Conservation (phyloP, 2,797 vertebrate species). For the Sebastes umbrosus region DNA sequence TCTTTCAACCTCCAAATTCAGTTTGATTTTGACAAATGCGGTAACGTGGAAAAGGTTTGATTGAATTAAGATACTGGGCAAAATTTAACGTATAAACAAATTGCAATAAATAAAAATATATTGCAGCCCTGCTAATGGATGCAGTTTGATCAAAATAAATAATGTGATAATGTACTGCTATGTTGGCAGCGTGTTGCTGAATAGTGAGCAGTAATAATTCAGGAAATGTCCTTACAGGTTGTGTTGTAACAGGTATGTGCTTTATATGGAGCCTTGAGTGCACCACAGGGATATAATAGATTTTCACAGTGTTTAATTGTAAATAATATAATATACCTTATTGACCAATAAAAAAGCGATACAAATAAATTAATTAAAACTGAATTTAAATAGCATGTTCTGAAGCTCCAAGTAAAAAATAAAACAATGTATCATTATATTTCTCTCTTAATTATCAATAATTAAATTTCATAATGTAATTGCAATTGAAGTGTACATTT, state of each 20-base stretch:
- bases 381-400: too few relatives aligned
- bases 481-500: background rate
- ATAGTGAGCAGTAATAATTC: background rate
- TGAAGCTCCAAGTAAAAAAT: too few relatives aligned
- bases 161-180: background rate
- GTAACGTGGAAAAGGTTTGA: background rate
- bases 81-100: background rate
- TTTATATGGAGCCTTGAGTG: background rate
- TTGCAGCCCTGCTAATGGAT: background rate
- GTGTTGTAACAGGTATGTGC: background rate
- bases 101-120: background rate
- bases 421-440: too few relatives aligned
- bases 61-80: accelerated
- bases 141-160: background rate
- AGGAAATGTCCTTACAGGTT: too few relatives aligned
- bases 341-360: too few relatives aligned
- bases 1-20: background rate
- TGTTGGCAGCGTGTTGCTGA: background rate
- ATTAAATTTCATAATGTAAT: background rate
- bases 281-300: background rate
- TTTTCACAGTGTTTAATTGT: background rate
- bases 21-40: background rate
- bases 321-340: background rate
- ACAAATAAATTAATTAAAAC: accelerated
- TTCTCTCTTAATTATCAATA: background rate